Percentiles rank a stretch among this genome's conserved stretches.
phyloP scores from a whole-genome alignment of 2,797 vertebrate genomes.

The Neoniphon sammara region DNA sequence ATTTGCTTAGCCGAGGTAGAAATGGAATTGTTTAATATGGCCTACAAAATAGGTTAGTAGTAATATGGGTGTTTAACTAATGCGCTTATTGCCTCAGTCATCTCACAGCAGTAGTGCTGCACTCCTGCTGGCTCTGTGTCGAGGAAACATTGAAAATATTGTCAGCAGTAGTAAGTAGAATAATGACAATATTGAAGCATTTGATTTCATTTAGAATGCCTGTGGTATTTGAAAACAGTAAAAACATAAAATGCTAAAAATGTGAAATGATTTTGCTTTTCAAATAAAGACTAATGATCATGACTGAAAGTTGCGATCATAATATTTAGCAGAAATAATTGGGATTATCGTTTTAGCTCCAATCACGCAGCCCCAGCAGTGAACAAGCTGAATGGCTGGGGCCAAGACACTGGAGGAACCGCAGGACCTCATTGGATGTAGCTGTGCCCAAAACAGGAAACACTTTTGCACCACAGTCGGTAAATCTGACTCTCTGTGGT shows the following conservation, averaged over 20 bases:
- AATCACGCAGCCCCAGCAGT: constrained; percentile 8
- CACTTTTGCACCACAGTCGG: constrained; percentile 75
- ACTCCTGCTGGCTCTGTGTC: too few species aligned
- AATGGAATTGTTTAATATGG: too few species aligned
- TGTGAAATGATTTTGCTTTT: neutral
- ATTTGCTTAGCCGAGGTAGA: too few species aligned
- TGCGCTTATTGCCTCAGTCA: too few species aligned
- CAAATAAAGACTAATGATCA: neutral
- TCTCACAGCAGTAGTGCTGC: too few species aligned
- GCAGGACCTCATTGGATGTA: constrained; percentile 78
- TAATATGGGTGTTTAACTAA: too few species aligned
- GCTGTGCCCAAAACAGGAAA: constrained; percentile 82
- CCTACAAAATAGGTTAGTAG: too few species aligned
- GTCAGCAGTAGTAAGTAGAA: too few species aligned
- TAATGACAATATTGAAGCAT: too few species aligned
- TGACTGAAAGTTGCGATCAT: neutral
- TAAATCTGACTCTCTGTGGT: constrained; percentile 81
- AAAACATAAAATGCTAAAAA: neutral
- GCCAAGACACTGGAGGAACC: constrained; percentile 52
- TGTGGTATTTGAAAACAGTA: neutral
- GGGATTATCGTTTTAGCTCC: neutral
- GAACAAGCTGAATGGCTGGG: constrained; percentile 30
- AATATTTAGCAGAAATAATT: constrained; percentile 8
- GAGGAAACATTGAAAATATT: too few species aligned
- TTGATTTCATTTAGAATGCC: neutral